Percentiles rank a stretch among this genome's conserved stretches.
These are phyloP conservation scores for Calonectris borealis DNA, from an alignment of 2,113 vertebrate genomes.

Conservation along the genomic window DNA sequence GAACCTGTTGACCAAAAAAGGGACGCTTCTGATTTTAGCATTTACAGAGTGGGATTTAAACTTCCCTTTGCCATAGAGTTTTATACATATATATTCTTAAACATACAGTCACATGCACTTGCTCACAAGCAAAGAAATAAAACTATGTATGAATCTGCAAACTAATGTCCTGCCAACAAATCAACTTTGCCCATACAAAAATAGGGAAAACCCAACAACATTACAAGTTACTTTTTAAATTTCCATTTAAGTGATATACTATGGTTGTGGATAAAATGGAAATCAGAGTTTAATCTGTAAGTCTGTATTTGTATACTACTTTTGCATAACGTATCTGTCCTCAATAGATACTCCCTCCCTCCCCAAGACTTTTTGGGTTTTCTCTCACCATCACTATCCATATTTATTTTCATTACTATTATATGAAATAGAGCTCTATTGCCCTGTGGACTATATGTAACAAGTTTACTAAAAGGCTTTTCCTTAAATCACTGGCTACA, in stretches of 20 bases:
- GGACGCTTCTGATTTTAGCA: not conserved
- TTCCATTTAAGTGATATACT: not conserved
- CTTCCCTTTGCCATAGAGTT: not conserved
- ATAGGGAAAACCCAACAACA: not conserved
- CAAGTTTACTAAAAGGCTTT: not conserved
- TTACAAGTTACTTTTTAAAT: not conserved
- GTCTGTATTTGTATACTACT: not conserved
- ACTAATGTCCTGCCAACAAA: not conserved
- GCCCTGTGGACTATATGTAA: not conserved
- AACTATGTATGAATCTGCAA: not conserved
- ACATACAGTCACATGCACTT: not conserved
- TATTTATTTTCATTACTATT: not conserved
- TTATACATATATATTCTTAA: not conserved
- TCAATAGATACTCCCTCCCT: not conserved
- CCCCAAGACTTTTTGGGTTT: not conserved
- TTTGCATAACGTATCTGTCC: not conserved
- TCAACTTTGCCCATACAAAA: not conserved
- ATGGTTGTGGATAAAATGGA: not conserved
- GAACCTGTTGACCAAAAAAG: not conserved
- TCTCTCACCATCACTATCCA: not conserved
- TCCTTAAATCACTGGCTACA: not conserved
- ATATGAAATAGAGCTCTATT: not conserved
- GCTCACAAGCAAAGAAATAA: not conserved
- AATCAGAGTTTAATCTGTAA: not conserved
- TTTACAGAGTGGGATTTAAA: not conserved